Evolutionary conservation across 2,888 invertebrate genomes (phyloP), one percentile per base, ranked within the genome.

Genomic region (Sturmia bella): DNA sequence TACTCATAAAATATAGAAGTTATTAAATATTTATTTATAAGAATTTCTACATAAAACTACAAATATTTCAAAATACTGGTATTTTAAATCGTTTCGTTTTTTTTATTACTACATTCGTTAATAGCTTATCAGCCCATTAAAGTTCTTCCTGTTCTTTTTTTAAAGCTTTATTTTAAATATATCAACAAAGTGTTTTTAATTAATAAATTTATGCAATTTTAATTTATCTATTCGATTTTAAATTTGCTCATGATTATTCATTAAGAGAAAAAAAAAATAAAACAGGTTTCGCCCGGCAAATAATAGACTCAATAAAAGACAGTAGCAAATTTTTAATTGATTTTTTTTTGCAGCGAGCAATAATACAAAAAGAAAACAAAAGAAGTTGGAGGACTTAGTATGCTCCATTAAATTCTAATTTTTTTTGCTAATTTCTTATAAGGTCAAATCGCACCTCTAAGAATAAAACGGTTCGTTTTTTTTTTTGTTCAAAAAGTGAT

Each of bases 201-300:
- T 56, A 57, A 7, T 32, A 32, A 7, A 69, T 57, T 69, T 69
- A 69, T 69, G 19, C 69, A 56, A 45, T 56, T 56, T 32, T 32
- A 57, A 57, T 45, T 69, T 43, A 32, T 69, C 45, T 27, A 57
- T 21, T 37, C n/a, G 19, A 63, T 48, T 63, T 73, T 17, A 54
- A 63, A 50, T 39, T 50, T 39, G 15, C 57, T 50, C 37, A 48
- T 59, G 57, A 37, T 56, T 56, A 56, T 56, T 56, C n/a, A 56
- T 17, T 32, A 32, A 17, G 11, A 17, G 1, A 17, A 17, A 37
- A 11, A n/a, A 32, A 17, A 7, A 17, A 4, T 12, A 17, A 37
- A 11, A n/a, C 27, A n/a, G 13, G 24, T 41, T 59, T 43, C 24
- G 21, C 32, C 5, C 5, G 9, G 0, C 9, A 4, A 41, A n/a